A percentile compares a stretch with the other conserved stretches of the same genome.
phyloP scores from a whole-genome alignment of 2,888 invertebrate species.

The Apamea epomidion region DNA sequence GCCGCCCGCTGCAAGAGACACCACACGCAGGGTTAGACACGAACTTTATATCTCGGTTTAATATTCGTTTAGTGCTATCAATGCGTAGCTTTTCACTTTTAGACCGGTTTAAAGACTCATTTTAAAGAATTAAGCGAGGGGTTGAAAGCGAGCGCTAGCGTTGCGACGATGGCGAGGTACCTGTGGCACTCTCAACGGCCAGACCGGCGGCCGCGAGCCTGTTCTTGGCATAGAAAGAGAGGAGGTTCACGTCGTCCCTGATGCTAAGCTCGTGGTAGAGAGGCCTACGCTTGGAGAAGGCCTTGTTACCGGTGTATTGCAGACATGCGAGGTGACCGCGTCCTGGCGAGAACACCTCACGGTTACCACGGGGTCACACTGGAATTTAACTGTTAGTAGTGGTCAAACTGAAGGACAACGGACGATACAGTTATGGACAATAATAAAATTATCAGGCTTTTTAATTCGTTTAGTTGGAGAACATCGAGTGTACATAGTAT shows the following conservation, averaged over 20 bases:
- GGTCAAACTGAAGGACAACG: slow-evolving; percentile 67
- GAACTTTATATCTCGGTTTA: slow-evolving; percentile 83
- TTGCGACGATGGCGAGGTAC: slow-evolving; percentile 82
- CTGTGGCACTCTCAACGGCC: slow-evolving; percentile 88
- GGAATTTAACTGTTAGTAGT: slow-evolving; percentile 84
- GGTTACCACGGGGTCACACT: slow-evolving; percentile 85
- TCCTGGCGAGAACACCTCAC: slow-evolving; percentile 91
- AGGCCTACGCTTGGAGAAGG: slow-evolving; percentile 94
- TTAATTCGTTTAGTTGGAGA: slow-evolving; percentile 69
- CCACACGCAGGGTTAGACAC: slow-evolving; percentile 90
- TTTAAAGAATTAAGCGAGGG: slow-evolving; percentile 86
- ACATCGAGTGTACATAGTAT: slow-evolving; percentile 56
- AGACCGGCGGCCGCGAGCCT: slow-evolving; percentile 92
- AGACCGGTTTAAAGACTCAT: slow-evolving; percentile 77
- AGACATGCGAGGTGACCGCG: slow-evolving; percentile 96
- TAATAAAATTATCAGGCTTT: slow-evolving; percentile 58
- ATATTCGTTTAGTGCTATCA: slow-evolving; percentile 74
- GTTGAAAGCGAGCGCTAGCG: slow-evolving; percentile 84
- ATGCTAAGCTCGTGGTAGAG: slow-evolving; percentile 94
- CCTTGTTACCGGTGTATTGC: slow-evolving; percentile 95
- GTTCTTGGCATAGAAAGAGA: slow-evolving; percentile 96
- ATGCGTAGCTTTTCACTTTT: slow-evolving; percentile 76
- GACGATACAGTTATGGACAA: slow-evolving; percentile 60
- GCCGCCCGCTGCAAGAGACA: slow-evolving; percentile 91
- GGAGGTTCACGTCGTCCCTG: slow-evolving; percentile 95